Base-by-base conservation (phyloP, 2,888 invertebrate species). In the Tinea pellionella region DNA sequence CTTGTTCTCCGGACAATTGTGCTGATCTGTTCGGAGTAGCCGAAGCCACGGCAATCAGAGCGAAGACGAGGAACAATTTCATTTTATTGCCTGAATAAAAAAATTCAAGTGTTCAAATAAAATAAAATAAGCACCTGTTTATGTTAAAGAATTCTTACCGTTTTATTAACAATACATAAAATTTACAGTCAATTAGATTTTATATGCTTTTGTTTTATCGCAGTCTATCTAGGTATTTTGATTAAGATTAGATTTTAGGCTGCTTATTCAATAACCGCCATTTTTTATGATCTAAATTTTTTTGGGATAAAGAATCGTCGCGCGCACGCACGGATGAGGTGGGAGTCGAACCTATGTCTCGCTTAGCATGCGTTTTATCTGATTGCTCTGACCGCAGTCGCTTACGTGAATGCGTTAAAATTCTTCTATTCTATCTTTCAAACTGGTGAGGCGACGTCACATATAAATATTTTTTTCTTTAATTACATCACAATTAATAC, bases 61-160 rank as follows among this genome's bases (percentile, higher is more conserved):
- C 74, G 66, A 82, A 66, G 58, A 73, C 74, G 37, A 77, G 53
- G 66, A 82, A 67, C 74, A 68, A 77, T 73, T 80, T 80, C 81
- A 81, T 81, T 53, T 47, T 47, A 9, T 6, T 47, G 47, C n/a
- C 67, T 73, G 65, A 37, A 37, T 2, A 37, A 37, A 12, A 37
- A 1, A 37, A 37, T 12, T 37, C 62, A 66, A n/a, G 2, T 6
- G 37, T 37, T 37, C 9, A 37, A 37, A 37, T 37, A 37, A 37
- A 37, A 37, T 37, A 37, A 6, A 3, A 24, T 6, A 24, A 6
- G 24, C 24, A 2, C 6, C 24, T 24, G 24, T 24, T 6, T 37
- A 9, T 37, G 11, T 37, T 6, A 6, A 37, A 37, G 9, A 37
- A 12, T 37, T 37, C 37, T 37, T 37, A 37, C 37, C 37, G 37